phyloP scores from a whole-genome alignment of 2,113 vertebrate genomes.

The Dasyornis broadbenti region DNA sequence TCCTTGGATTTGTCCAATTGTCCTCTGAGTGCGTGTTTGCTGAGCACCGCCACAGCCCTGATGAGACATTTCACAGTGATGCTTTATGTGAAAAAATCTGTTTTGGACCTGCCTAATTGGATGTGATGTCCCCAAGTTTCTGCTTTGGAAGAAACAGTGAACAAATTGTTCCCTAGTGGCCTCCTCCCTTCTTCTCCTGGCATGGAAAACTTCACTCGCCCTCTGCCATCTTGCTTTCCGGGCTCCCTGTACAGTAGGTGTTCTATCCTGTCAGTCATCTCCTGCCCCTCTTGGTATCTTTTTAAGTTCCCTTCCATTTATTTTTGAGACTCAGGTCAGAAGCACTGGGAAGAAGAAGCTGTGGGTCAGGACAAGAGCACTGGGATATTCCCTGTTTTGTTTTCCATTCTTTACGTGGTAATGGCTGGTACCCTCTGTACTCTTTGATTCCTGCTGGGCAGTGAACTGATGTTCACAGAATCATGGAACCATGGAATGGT shows the following conservation, averaged over 20 bases:
- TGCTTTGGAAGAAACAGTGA: neutral
- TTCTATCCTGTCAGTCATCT: neutral
- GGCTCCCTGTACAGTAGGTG: neutral
- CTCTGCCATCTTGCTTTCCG: neutral
- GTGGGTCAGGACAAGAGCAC: rapidly evolving
- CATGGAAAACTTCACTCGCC: neutral
- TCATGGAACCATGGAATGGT: neutral
- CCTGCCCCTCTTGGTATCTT: neutral
- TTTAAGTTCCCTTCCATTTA: neutral
- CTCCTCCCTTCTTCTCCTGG: neutral
- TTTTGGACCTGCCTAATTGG: neutral
- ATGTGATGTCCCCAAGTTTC: neutral
- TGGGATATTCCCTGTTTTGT: neutral
- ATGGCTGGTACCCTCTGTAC: neutral
- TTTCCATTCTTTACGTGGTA: neutral
- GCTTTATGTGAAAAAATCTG: neutral
- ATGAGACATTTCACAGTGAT: neutral
- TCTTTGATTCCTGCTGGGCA: neutral
- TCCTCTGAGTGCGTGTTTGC: rapidly evolving
- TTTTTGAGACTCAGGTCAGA: neutral
- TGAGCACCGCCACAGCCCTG: rapidly evolving
- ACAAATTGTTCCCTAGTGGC: neutral
- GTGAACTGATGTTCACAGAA: rapidly evolving
- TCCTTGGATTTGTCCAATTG: neutral
- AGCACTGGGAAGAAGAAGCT: neutral